Evolutionary conservation across 1,140 invertebrate species (phyloP), one percentile per base, ranked within the genome.

Genomic region (Procambarus virginalis): DNA sequence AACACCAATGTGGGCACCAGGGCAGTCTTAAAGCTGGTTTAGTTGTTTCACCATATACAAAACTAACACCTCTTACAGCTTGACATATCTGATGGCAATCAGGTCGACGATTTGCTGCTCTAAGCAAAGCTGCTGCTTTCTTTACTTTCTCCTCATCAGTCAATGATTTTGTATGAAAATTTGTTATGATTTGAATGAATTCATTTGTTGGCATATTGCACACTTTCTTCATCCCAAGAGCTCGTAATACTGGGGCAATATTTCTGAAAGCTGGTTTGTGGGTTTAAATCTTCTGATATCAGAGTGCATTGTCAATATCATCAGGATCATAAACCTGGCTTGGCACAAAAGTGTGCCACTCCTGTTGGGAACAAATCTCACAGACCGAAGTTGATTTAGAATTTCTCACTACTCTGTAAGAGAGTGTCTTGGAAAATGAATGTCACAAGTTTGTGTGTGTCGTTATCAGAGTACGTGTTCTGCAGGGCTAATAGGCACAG

Each of bases 311-410:
- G 46, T 87, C 77, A 14, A 20, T 8, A 49, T 87, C 85, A 2
- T 87, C 85, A 6, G 85, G 85, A 58, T 87, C 85, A 73, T 80
- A 87, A 22, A 80, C 10, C n/a, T 87, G 55, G 6, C 58, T 8
- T 2, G 85, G 85, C 5, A 60, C 2, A 48, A 55, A 20, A 80
- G 64, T 48, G 14, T 68, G 6, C 78, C 77, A 22, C 8, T 70
- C 5, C 22, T 22, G 48, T 68, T 49, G 9, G 77, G 34, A 34
- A 87, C 85, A 87, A 79, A 87, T 45, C 46, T n/a, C 10, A 64
- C 10, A 2, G 48, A 46, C 49, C 49, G 48, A 14, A 87, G 77
- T 12, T 80, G n/a, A 48, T 78, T 48, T 3, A 5, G 60, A 9
- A 87, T 70, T 10, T 2, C 64, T 2, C 6, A 48, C 64, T 70